These are phyloP conservation scores for Micromesistius poutassou DNA, from an alignment of 2,797 vertebrate species.

Conservation along the genomic window DNA sequence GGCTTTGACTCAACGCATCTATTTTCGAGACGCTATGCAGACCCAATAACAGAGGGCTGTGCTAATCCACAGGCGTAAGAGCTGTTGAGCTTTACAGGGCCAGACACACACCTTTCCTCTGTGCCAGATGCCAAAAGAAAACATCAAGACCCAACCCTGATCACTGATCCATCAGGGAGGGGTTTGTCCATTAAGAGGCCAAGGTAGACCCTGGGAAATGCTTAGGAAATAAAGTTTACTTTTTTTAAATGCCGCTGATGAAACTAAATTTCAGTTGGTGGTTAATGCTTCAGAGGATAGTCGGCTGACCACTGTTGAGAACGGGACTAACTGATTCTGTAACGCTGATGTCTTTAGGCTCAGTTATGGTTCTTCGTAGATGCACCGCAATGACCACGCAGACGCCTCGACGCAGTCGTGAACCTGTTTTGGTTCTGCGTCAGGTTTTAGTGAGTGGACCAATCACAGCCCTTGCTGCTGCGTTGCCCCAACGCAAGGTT, in stretches of 20 bases:
- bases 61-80: not conserved
- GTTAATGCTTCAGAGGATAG: not conserved
- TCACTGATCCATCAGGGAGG: not conserved
- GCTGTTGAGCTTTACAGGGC: not conserved
- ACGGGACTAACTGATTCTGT: not conserved
- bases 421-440: no score
- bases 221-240: not conserved
- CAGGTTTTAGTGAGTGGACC: no score
- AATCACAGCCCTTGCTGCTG: no score
- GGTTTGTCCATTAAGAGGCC: not conserved
- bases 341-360: not conserved
- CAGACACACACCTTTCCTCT: not conserved
- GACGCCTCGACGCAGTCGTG: no score
- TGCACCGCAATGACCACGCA: no score
- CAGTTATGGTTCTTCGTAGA: no score
- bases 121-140: not conserved
- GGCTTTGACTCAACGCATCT: not conserved
- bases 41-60: not conserved
- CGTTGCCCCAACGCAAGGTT: no score
- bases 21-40: not conserved
- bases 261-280: not conserved
- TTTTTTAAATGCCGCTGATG: not conserved
- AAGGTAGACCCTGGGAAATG: not conserved
- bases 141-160: not conserved
- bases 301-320: no score